phyloP scores from a whole-genome alignment of 1,140 invertebrate genomes.

The Tetragonula clypearis region DNA sequence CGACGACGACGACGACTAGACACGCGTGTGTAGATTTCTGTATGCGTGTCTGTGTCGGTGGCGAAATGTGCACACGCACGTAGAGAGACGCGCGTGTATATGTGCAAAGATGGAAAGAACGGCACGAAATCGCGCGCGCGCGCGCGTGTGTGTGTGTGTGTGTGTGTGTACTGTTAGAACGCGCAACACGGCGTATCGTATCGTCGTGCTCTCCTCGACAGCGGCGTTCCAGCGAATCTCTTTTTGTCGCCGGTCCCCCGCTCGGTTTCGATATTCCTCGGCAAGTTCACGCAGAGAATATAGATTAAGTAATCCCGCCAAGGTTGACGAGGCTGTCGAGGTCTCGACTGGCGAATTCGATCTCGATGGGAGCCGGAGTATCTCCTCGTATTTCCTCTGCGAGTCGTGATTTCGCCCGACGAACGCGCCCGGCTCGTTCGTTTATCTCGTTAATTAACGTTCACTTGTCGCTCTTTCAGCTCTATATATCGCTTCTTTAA shows the following conservation, averaged over 20 bases:
- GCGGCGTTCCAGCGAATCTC: conserved; percentile 32
- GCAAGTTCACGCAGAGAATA: not conserved
- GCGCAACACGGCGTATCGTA: conserved; percentile 24
- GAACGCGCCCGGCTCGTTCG: not conserved
- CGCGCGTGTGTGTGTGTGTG: too few species aligned
- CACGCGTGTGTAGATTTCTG: not conserved
- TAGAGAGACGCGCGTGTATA: not conserved
- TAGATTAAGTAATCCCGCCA: conserved; percentile 17
- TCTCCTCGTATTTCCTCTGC: not conserved
- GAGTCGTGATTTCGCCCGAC: not conserved
- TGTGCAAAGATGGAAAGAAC: not conserved
- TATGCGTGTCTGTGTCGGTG: not conserved
- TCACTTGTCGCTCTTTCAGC: too few species aligned
- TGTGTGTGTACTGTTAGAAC: not conserved
- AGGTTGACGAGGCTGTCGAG: not conserved
- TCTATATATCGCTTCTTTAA: too few species aligned
- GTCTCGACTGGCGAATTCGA: not conserved
- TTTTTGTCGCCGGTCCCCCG: not conserved
- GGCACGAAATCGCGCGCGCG: not conserved
- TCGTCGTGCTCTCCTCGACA: conserved; percentile 3
- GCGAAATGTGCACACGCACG: not conserved
- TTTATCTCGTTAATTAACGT: too few species aligned
- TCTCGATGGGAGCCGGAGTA: too few species aligned
- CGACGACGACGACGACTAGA: not conserved
- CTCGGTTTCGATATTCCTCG: not conserved